These are phyloP conservation scores for Xenopus tropicalis DNA, from an alignment of 2,113 vertebrate genomes.

Conservation along the genomic window UCB_Xtro_10.0 CM004444.2:111005001-111005500, in stretches of 20 bases:
- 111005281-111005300: slow-evolving; percentile 68
- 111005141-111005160: slow-evolving; percentile 83
- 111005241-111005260: slow-evolving; percentile 62
- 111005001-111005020: slow-evolving; percentile 83
- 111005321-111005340: slow-evolving; percentile 45
- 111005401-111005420: slow-evolving; percentile 44
- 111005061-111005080: slow-evolving; percentile 90
- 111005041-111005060: slow-evolving; percentile 88
- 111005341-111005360: slow-evolving; percentile 39
- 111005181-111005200: slow-evolving; percentile 89
- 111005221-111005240: slow-evolving; percentile 77
- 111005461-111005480: no score
- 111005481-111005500: no score
- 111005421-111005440: slow-evolving; percentile 38
- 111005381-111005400: slow-evolving; percentile 48
- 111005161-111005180: slow-evolving; percentile 88
- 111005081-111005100: slow-evolving; percentile 90
- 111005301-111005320: slow-evolving; percentile 65
- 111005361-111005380: slow-evolving; percentile 44
- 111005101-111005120: slow-evolving; percentile 84
- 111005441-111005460: no score
- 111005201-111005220: slow-evolving; percentile 82
- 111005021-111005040: slow-evolving; percentile 94
- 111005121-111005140: slow-evolving; percentile 77
- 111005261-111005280: slow-evolving; percentile 67